Conservation (phyloP, 2,797 vertebrate species). For the Heliangelus exortis region DNA sequence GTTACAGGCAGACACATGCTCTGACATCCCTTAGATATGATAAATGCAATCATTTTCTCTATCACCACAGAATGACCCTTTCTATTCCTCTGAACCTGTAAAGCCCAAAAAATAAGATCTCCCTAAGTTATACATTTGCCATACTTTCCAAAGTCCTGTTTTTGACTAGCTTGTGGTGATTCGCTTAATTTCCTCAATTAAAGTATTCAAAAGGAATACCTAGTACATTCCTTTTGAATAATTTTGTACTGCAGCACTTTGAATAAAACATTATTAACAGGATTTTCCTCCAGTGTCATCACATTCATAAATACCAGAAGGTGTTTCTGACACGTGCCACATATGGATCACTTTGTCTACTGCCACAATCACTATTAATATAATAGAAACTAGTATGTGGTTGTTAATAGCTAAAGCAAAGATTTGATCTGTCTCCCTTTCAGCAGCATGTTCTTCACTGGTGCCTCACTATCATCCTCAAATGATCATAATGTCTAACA, state of each 20-base stretch:
- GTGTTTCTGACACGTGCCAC: background rate
- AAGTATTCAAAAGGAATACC: background rate
- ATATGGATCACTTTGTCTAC: background rate
- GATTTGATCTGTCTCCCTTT: background rate
- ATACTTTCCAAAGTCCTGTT: background rate
- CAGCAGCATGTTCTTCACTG: background rate
- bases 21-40: conserved; percentile 26
- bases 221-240: background rate
- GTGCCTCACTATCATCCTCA: background rate
- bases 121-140: background rate
- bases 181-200: background rate
- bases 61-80: background rate
- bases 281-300: background rate
- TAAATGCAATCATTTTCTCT: conserved; percentile 37
- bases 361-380: background rate
- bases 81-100: background rate
- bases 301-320: background rate
- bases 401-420: background rate
- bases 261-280: background rate
- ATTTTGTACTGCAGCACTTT: background rate
- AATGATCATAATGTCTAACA: background rate
- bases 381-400: background rate
- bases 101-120: background rate
- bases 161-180: background rate
- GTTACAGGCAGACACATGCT: conserved; percentile 35